Evolutionary conservation across 2,888 invertebrate species (phyloP).

Genomic region (Malacosoma neustria): DNA sequence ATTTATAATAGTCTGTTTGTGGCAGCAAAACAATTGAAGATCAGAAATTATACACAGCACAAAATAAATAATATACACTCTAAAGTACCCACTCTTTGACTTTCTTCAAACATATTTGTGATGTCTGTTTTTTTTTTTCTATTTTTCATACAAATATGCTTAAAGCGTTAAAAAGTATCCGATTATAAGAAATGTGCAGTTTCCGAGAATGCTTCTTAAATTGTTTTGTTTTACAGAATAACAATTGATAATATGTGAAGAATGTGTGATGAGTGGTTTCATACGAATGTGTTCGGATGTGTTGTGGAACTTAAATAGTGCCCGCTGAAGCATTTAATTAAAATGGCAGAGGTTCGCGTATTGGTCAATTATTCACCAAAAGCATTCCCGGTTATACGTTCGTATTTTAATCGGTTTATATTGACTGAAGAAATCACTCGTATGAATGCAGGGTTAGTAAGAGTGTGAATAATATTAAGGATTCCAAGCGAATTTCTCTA

Average conservation of each 20-base stretch:
- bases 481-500: slow-evolving; percentile 36
- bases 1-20: too few species aligned
- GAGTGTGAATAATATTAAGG: slow-evolving; percentile 34
- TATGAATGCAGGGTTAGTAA: slow-evolving; percentile 43
- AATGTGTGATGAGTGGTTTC: slow-evolving; percentile 34
- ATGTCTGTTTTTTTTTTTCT: too few species aligned
- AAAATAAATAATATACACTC: too few species aligned
- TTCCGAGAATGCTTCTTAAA: too few species aligned
- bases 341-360: slow-evolving; percentile 1
- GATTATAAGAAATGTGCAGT: too few species aligned
- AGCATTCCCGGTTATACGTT: not conserved
- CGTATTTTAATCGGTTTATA: slow-evolving; percentile 15
- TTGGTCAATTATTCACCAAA: slow-evolving; percentile 8
- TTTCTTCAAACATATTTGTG: too few species aligned
- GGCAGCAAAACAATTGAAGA: too few species aligned
- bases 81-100: too few species aligned
- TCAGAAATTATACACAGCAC: too few species aligned
- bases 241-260: slow-evolving; percentile 4
- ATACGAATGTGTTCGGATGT: slow-evolving; percentile 14
- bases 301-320: slow-evolving; percentile 20
- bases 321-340: slow-evolving; percentile 18
- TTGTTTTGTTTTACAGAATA: too few species aligned
- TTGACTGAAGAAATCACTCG: slow-evolving; percentile 46
- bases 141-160: too few species aligned
- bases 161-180: too few species aligned